Percentiles rank a stretch among this genome's conserved stretches.
phyloP scores from a whole-genome alignment of 2,888 invertebrate genomes.

The Trissoscelio sp. region DNA sequence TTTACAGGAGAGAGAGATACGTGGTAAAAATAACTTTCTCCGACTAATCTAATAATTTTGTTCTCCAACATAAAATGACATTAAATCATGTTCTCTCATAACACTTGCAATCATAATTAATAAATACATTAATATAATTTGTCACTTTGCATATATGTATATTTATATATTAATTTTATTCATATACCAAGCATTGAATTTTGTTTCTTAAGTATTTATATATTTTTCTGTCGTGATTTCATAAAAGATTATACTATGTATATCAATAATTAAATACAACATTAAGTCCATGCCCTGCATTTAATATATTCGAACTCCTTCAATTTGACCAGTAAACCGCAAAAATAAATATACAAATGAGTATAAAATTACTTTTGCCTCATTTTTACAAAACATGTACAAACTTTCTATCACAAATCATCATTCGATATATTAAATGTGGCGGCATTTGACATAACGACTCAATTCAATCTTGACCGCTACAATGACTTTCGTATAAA shows the following conservation, averaged over 20 bases:
- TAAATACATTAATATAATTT: conserved; percentile 53
- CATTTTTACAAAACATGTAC: conserved; percentile 49
- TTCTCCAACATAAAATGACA: conserved; percentile 23
- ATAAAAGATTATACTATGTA: conserved; percentile 52
- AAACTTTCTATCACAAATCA: conserved; percentile 8
- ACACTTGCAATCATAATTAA: conserved; percentile 41
- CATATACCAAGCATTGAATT: conserved; percentile 45
- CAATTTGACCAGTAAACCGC: too few relatives aligned
- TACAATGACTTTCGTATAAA: conserved; percentile 28
- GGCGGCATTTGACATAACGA: conserved; percentile 14
- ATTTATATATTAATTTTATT: conserved; percentile 54
- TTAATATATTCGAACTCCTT: too few relatives aligned
- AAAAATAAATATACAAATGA: conserved; percentile 46
- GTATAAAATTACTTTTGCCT: conserved; percentile 49
- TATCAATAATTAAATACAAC: conserved; percentile 40
- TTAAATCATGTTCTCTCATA: conserved; percentile 35
- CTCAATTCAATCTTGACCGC: conserved; percentile 1
- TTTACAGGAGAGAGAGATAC: conserved; percentile 57
- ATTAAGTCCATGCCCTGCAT: conserved; percentile 31
- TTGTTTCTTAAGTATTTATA: conserved; percentile 29
- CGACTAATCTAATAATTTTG: conserved; percentile 46
- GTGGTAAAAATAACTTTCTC: conserved; percentile 59
- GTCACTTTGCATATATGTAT: conserved; percentile 43
- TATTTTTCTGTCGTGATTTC: conserved; percentile 12
- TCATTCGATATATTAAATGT: conserved; percentile 32